A percentile compares a stretch with the other conserved stretches of the same genome.
Conservation (phyloP, 30 jellyfish, hydroid and myxozoan species). For the Aurelia coerulea region DNA sequence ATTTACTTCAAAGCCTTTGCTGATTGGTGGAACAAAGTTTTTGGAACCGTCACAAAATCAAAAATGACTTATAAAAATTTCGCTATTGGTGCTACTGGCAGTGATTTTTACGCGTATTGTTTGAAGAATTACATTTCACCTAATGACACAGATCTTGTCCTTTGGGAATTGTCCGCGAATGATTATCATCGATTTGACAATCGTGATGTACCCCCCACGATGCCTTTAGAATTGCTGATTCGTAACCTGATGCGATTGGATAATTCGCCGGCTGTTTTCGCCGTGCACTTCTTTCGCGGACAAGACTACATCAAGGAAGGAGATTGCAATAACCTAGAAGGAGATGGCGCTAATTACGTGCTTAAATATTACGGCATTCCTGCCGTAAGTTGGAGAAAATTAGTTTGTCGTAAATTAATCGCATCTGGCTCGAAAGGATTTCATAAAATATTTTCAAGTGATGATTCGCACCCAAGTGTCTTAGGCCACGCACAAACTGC, state of each 20-base stretch:
- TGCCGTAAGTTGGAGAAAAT: conserved; percentile 89
- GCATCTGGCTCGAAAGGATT: conserved; percentile 78
- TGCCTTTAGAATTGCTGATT: conserved; percentile 87
- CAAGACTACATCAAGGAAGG: conserved; percentile 88
- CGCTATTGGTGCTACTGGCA: conserved; percentile 97
- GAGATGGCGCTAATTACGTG: conserved; percentile 90
- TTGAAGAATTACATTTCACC: conserved; percentile 81
- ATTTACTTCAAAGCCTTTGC: conserved; percentile 77
- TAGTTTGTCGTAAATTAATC: conserved; percentile 80
- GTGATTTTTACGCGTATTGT: conserved; percentile 97
- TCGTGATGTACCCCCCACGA: conserved; percentile 96
- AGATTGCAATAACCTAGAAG: conserved; percentile 88
- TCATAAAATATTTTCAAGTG: conserved; percentile 79
- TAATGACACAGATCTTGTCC: conserved; percentile 77
- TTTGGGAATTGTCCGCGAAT: conserved; percentile 97
- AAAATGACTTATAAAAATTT: conserved; percentile 48
- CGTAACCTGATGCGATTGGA: conserved; percentile 83
- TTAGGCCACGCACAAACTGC: conserved; percentile 98
- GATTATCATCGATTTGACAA: conserved; percentile 96
- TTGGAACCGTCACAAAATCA: conserved; percentile 83
- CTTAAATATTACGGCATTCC: conserved; percentile 80
- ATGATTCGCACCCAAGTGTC: conserved; percentile 94
- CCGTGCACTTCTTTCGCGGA: conserved; percentile 94
- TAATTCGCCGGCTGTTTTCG: conserved; percentile 78
- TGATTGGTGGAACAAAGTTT: conserved; percentile 90